phyloP scores from a whole-genome alignment of 2,888 invertebrate species.

The Leucophora obtusa region DNA sequence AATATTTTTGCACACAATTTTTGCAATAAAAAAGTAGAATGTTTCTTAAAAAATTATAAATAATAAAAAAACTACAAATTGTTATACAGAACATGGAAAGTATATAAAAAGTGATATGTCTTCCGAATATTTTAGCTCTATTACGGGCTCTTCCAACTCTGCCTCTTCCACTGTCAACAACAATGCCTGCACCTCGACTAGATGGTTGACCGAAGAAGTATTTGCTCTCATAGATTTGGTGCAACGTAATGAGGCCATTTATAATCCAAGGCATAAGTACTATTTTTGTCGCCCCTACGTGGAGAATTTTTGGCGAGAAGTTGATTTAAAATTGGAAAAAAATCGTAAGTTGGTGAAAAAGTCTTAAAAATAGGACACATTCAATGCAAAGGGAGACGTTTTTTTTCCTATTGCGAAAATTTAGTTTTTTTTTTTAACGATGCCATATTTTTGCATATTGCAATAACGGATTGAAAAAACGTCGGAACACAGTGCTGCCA shows the following conservation, averaged over 20 bases:
- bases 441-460: too few species aligned
- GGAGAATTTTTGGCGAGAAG: slow-evolving; percentile 77
- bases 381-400: too few species aligned
- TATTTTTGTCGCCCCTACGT: slow-evolving; percentile 77
- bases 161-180: slow-evolving; percentile 44
- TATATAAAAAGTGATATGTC: slow-evolving; percentile 53
- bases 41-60: slow-evolving; percentile 11
- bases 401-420: too few species aligned
- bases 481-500: background rate
- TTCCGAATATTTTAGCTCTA: slow-evolving; percentile 59
- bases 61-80: slow-evolving; percentile 7
- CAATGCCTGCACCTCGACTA: slow-evolving; percentile 68
- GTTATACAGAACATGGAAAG: background rate
- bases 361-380: too few species aligned
- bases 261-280: slow-evolving; percentile 77
- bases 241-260: slow-evolving; percentile 76
- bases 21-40: slow-evolving; percentile 57
- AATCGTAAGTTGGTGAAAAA: slow-evolving; percentile 69
- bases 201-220: slow-evolving; percentile 76
- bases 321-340: slow-evolving; percentile 75
- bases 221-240: slow-evolving; percentile 77
- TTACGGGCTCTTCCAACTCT: slow-evolving; percentile 47
- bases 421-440: too few species aligned
- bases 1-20: slow-evolving; percentile 53
- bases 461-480: too few species aligned